Percentiles rank a stretch among this genome's conserved stretches.
Conservation (phyloP, 2,113 vertebrate species). For the Nyctibius bracteatus region DNA sequence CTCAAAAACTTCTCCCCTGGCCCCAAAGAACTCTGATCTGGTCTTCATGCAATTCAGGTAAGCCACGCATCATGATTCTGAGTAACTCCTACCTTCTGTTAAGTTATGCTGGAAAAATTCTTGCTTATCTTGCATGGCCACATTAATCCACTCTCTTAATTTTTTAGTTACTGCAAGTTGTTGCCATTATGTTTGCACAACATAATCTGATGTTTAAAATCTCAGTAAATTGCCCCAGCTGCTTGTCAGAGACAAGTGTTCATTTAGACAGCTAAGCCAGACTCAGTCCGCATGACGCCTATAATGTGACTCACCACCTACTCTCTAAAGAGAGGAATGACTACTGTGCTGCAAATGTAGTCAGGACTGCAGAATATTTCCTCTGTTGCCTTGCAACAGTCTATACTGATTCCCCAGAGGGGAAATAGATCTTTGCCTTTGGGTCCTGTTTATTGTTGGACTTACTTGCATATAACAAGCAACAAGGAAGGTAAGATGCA, state of each 20-base stretch:
- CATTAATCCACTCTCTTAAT: neutral
- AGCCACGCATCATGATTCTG: neutral
- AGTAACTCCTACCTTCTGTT: neutral
- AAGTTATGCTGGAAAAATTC: neutral
- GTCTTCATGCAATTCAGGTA: neutral
- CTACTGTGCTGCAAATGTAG: neutral
- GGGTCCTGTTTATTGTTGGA: neutral
- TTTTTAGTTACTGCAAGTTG: neutral
- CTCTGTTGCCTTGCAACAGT: slow-evolving; percentile 32
- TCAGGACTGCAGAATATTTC: neutral
- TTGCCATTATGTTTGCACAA: neutral
- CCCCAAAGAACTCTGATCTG: neutral
- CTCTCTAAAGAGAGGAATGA: slow-evolving; percentile 9
- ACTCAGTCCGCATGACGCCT: neutral
- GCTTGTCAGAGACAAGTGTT: neutral
- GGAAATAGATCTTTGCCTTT: neutral
- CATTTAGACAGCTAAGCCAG: neutral
- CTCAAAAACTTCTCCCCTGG: neutral
- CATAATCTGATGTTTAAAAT: neutral
- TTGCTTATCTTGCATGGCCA: neutral
- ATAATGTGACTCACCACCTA: slow-evolving; percentile 27
- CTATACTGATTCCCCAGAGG: neutral
- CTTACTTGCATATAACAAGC: neutral
- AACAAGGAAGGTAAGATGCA: neutral
- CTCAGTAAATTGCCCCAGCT: neutral